Percentiles rank a stretch among this genome's conserved stretches.
phyloP scores from a whole-genome alignment of 2,888 invertebrate genomes.

The Formica aserva region DNA sequence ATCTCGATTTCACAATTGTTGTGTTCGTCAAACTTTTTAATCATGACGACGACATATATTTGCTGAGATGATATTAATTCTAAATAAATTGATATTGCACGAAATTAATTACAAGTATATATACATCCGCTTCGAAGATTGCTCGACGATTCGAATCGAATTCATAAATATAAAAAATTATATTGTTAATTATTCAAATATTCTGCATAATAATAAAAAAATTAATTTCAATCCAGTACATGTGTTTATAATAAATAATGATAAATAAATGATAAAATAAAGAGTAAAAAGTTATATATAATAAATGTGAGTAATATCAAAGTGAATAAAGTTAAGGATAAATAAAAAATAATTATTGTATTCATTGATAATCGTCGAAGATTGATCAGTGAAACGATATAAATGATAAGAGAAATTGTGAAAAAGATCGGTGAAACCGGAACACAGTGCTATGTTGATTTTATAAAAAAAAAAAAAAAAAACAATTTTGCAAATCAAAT shows the following conservation, averaged over 20 bases:
- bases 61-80: neutral
- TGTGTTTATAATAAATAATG: neutral
- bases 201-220: neutral
- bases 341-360: neutral
- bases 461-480: neutral
- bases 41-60: neutral
- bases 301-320: neutral
- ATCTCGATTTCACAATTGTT: neutral
- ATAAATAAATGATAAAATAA: neutral
- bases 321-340: neutral
- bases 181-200: neutral
- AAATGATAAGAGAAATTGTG: neutral
- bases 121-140: neutral
- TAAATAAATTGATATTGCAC: neutral
- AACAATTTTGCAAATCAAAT: neutral
- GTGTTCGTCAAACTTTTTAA: neutral
- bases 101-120: neutral
- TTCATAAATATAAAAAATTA: neutral
- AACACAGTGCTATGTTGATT: neutral
- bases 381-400: neutral
- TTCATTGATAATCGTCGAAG: neutral
- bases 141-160: neutral
- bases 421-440: neutral
- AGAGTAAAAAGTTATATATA: neutral
- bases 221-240: neutral